Evolutionary conservation across 1,140 invertebrate genomes (phyloP).

Genomic region (Tenebrio molitor): DNA sequence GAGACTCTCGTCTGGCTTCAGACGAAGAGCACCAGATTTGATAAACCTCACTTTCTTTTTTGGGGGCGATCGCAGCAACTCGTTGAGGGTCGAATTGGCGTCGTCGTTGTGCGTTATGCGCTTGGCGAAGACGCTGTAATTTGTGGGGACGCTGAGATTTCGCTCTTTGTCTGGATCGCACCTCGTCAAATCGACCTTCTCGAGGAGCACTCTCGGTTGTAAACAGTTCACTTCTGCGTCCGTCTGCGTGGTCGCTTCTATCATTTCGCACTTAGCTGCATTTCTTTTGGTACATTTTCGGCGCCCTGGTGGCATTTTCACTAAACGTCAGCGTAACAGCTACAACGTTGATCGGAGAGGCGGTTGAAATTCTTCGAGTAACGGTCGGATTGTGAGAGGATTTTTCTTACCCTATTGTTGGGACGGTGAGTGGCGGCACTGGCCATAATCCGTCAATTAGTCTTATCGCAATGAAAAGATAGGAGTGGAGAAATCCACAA

Average conservation of each 20-base stretch:
- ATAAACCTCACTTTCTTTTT: constrained; percentile 11
- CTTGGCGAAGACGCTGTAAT: constrained; percentile 36
- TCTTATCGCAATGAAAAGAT: constrained; percentile 36
- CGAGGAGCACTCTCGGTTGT: too few species aligned
- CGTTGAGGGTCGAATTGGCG: constrained; percentile 46
- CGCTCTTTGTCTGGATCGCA: too few species aligned
- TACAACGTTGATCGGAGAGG: too few species aligned
- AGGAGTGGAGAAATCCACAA: constrained; percentile 29
- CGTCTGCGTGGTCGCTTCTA: too few species aligned
- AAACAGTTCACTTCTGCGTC: too few species aligned
- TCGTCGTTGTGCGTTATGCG: constrained; percentile 48
- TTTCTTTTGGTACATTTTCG: too few species aligned
- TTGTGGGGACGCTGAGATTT: too few species aligned
- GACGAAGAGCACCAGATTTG: not conserved
- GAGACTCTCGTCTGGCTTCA: not conserved
- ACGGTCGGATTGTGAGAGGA: not conserved
- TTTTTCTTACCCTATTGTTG: constrained; percentile 31
- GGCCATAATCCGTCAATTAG: constrained; percentile 29
- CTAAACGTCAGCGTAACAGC: too few species aligned
- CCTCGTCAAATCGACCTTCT: too few species aligned
- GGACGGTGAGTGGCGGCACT: not conserved
- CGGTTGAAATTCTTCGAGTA: not conserved
- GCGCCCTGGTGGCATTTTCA: too few species aligned
- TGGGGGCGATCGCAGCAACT: not conserved
- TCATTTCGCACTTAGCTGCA: too few species aligned